Evolutionary conservation across 2,888 invertebrate species (phyloP).

Genomic region (Xanthorhoe designata): DNA sequence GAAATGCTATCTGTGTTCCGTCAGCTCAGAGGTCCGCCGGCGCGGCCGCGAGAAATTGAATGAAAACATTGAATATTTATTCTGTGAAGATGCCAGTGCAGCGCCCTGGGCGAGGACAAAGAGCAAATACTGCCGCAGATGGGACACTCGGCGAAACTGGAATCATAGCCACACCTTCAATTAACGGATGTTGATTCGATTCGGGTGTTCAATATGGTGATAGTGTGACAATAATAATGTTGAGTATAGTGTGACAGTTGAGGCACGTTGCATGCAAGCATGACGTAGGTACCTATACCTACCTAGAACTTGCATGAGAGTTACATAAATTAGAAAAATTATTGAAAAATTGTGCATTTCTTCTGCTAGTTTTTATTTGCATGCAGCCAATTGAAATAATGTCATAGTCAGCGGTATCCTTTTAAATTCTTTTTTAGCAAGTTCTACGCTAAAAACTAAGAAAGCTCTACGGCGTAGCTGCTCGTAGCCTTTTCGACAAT

Average conservation of each 20-base stretch:
- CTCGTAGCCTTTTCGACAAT: background rate
- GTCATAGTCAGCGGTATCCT: too few relatives aligned
- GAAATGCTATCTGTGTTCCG: conserved; percentile 56
- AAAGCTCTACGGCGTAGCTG: conserved; percentile 7
- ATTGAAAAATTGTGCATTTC: too few relatives aligned
- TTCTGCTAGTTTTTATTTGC: too few relatives aligned
- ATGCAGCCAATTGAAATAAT: too few relatives aligned
- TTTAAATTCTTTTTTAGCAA: background rate
- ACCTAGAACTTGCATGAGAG: too few relatives aligned
- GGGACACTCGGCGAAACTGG: conserved; percentile 1
- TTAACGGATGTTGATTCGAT: background rate
- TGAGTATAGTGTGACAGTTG: background rate
- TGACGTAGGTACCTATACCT: too few relatives aligned
- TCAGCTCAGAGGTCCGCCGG: conserved; percentile 45
- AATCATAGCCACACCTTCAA: background rate
- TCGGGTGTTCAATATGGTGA: background rate
- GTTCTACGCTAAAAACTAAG: background rate
- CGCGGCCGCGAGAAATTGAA: conserved; percentile 68
- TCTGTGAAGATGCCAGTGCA: conserved; percentile 68
- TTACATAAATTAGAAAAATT: too few relatives aligned
- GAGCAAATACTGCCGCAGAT: conserved; percentile 40
- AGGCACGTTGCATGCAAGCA: background rate
- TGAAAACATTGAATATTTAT: conserved; percentile 83
- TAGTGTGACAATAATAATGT: background rate
- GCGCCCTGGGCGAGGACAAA: conserved; percentile 49